Base-by-base conservation (phyloP, 1,140 invertebrate genomes). In the Globodera ellingtonae region DNA sequence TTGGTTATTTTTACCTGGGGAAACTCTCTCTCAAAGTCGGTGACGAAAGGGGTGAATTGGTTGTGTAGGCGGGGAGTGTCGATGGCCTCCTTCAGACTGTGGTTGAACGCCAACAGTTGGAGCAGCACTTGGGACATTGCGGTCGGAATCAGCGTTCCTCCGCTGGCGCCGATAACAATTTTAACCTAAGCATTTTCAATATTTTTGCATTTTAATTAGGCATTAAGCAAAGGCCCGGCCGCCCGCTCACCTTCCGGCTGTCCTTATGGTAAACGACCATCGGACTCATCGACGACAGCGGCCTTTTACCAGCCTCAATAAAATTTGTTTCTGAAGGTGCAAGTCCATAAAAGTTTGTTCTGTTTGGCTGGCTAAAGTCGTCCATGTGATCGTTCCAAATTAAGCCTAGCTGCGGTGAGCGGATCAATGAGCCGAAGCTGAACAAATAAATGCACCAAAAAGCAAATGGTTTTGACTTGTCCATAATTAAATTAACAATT, bases 361-460 rank as follows among this genome's bases (percentile, higher is more conserved):
- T 90, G 4, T 92, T 93, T 0, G 94, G 93, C 4, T 93, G 92
- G 0, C 94, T 94, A 90, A 98, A 98, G 89, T 98, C 96, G 89
- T 97, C 94, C 95, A 98, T 98, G 67, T 93, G 94, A 89, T 94
- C 93, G 90, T 98, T 98, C 82, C 95, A 92, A 4, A 98, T 90
- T 67, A 98, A 95, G 46, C 96, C 96, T 0, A 95, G 96, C 73
- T 92, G 92, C 24, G 91, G 88, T 0, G 94, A 94, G 13, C 93
- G 91, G 65, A 93, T 88, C 24, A 93, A 92, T 52, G 93, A 92
- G 13, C 94, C 95, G 89, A 94, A 95, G 88, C 94, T 95, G 79
- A 80, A 62, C 48, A 50, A 71, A 48, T 13, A 59, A 72, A 77
- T 18, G 15, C 8, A 72, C 5, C 18, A 46, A 74, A 74, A 74